Base-by-base conservation (phyloP, 2,113 vertebrate genomes). In the Micronisus gabar region DNA sequence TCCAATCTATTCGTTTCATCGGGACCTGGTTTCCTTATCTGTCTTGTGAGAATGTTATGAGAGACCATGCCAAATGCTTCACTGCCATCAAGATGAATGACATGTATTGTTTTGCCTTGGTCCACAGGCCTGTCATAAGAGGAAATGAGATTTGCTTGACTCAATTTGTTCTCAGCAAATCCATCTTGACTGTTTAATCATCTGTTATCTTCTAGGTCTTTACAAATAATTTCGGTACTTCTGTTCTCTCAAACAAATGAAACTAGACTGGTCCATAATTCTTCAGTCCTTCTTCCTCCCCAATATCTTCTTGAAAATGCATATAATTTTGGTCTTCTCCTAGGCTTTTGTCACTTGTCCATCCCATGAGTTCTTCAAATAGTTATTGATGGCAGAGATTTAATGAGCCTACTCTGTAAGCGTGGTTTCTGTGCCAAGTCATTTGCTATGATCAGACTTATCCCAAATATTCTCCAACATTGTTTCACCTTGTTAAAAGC, bases 131-230 rank as follows among this genome's bases (percentile, higher is more conserved):
- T 81, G 43, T 75, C 70, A 10, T 48, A 75, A 81, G n/a, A 94
- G 95, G 95, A 97, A 96, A 97, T 97, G 84, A 97, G 93, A 93
- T 95, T 94, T 95, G 81, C 81, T 91, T 71, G 43, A 32, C 52
- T 81, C 86, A 59, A 93, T 96, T 90, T 96, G 58, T 94, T 95
- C 62, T 93, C 90, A 75, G 62, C 65, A 91, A 88, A 95, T 75
- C 81, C 70, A 56, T 91, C 87, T 65, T 87, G 89, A 75, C 81
- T 93, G 70, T 76, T 96, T 96, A 95, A 96, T 97, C 81, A 95
- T 72, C 56, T 70, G 43, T 93, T 96, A 95, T 96, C 93, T 91
- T 82, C 63, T 79, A 52, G 30, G 66, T 72, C 52, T 40, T 91
- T 65, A 58, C 52, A 94, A 91, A 82, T 85, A 85, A 82, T 79